A percentile compares a stretch with the other conserved stretches of the same genome.
Evolutionary conservation across 2,888 invertebrate species (phyloP).

Genomic region (Melolontha melolontha): DNA sequence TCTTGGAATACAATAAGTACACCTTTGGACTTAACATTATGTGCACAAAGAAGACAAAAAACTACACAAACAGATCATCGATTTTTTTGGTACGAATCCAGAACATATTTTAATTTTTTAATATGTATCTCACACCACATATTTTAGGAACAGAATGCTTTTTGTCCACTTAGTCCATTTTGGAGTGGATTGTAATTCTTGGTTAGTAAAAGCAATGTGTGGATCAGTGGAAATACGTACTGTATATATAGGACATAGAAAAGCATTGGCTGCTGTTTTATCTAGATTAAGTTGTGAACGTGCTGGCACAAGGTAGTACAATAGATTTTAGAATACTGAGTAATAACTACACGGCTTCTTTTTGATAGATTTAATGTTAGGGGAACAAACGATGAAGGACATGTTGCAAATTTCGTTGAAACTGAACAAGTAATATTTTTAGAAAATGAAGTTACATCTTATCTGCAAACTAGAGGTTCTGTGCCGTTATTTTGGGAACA

Average conservation of each 20-base stretch:
- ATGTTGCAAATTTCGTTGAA: constrained; percentile 99
- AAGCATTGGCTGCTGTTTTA: constrained; percentile 94
- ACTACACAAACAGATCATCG: constrained; percentile 89
- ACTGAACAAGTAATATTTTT: constrained; percentile 97
- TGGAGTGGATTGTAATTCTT: constrained; percentile 89
- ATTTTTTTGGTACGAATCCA: constrained; percentile 86
- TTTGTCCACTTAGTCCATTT: constrained; percentile 93
- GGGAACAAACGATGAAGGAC: constrained; percentile 99
- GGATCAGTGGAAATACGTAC: constrained; percentile 98
- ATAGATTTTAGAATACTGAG: neutral
- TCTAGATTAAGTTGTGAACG: constrained; percentile 97
- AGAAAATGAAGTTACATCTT: constrained; percentile 91
- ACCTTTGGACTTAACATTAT: constrained; percentile 89
- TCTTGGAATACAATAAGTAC: constrained; percentile 73
- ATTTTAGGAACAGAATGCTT: constrained; percentile 88
- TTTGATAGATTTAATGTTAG: constrained; percentile 88
- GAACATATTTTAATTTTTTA: neutral
- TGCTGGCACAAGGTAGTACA: constrained; percentile 88
- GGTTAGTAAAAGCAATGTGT: constrained; percentile 96
- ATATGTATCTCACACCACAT: neutral
- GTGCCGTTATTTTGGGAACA: constrained; percentile 99
- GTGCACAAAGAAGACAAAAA: constrained; percentile 89
- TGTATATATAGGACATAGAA: constrained; percentile 96
- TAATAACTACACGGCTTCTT: constrained; percentile 39
- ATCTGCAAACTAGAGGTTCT: constrained; percentile 93